Base-by-base conservation (phyloP, 2,797 vertebrate genomes). In the Threskiornis aethiopicus region DNA sequence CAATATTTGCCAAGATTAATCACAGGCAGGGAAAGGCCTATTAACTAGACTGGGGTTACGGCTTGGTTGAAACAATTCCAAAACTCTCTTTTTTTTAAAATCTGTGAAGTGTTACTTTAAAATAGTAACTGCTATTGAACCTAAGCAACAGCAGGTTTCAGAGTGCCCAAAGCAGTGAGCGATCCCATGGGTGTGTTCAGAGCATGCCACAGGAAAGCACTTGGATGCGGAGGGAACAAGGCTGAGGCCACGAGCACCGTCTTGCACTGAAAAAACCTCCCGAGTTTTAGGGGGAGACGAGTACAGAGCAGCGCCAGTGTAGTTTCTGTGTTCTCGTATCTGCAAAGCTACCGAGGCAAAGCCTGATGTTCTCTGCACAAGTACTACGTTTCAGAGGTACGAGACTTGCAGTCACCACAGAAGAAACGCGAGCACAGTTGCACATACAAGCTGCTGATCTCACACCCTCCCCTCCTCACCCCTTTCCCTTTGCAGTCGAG, bases 271-370 rank as follows among this genome's bases (percentile, higher is more conserved):
- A 71, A 80, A 69, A 52, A 4, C 0, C 25, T 57, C 66, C 17
- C 0, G 6, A 33, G 18, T 26, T 80, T 84, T 21, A 57, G 28
- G 39, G 41, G 20, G 2, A 70, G n/a, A 10, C 0, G 1, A 62
- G 46, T 7, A 37, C 26, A 15, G 49, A 78, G 57, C 49, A 69
- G 33, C 24, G 29, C 15, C 47, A 35, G 19, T 1, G 7, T 3
- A 31, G 39, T 20, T 58, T 58, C 46, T 39, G 24, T 15, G 15
- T 31, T 80, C 52, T 33, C 1, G 0, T 11, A 17, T 4, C 59
- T 79, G 51, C 72, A 78, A n/a, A 46, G 39, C 47, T 18, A 47
- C 37, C 31, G 11, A 39, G 47, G 31, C 37, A 35, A 71, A 72
- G 42, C 57, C 46, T 12, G 19, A 31, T 33, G 41, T 28, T 41